Evolutionary conservation across 2,888 invertebrate genomes (phyloP), one percentile per base, ranked within the genome.

Genomic region (Mimachlamys varia): DNA sequence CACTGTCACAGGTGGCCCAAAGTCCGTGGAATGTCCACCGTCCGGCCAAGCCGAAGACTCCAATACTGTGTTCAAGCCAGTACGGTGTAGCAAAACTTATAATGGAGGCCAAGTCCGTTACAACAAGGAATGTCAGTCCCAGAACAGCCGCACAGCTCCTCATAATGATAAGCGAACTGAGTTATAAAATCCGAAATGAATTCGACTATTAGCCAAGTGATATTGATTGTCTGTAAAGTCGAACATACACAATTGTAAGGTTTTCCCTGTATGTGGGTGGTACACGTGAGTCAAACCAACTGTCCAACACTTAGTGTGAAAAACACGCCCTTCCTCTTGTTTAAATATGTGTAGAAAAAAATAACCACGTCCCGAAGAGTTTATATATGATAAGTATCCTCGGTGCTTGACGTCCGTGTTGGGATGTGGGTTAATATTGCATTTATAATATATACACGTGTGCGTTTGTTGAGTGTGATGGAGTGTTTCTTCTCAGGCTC

Each of bases 51-150:
- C 91, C 90, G 19, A 92, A 88, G 15, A 89, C 58, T 27, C 87
- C 13, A 10, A 89, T 89, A 87, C 50, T 90, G 10, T 27, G 76
- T 2, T 94, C 92, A 5, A 93, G 49, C 95, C 95, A 95, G 88
- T 94, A 95, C 13, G 95, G 95, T 27, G 95, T 95, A 87, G 95
- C 94, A 91, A 94, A 94, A 55, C 94, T 92, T 13, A 95, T 94
- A 44, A 95, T 94, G 22, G 93, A 92, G 27, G 94, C 94, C 58
- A 95, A 92, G 89, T 95, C 94, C 22, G 95, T 95, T 7, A 95
- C 89, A 17, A 95, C 95, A 89, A 95, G 92, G 58, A 93, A 92
- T 15, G 95, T 92, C 50, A 95, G 90, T 12, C 95, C 95, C 0
- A 89, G 38, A 17, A 92, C 91, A 4, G 92, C 89, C 19, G 92